Base-by-base conservation (phyloP, 2,113 vertebrate genomes). In the Gila orcuttii region DNA sequence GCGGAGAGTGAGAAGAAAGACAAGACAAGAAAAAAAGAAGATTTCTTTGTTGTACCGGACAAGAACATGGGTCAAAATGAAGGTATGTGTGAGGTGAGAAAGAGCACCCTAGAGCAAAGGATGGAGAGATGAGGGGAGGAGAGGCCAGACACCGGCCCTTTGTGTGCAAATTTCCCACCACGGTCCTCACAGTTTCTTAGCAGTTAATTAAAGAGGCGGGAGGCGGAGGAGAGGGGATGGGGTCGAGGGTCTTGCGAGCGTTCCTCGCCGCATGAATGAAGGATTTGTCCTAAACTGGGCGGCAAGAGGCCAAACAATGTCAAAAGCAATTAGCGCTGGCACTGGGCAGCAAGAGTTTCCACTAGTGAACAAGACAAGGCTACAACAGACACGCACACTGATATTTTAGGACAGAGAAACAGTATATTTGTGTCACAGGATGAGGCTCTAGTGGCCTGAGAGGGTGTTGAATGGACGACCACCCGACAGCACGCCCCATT, bases 151-250 rank as follows among this genome's bases (percentile, higher is more conserved):
- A 94, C 95, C 90, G 47, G 85, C 89, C 90, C 95, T 99, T 98
- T 99, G 97, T 99, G 97, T 99, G 97, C 96, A 98, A 99, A 99
- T 99, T 99, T 99, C 97, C 97, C 96, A 97, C 96, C 94, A 87
- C 85, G 91, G 91, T 82, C 87, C 77, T 91, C 95, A 92, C 94
- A 94, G 95, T 94, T 95, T 95, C 93, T 94, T 94, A 94, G 92
- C 95, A 94, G 96, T 96, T 98, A 99, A 99, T 99, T 97, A 98
- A 98, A 96, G 94, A 95, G 94, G 95, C 92, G 94, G 95, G 95
- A 93, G 94, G 96, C 91, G 39, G 86, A 85, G 47, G 82, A 84
- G 79, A 88, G 83, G 36, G 69, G 62, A 87, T 83, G 83, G 64
- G 83, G 79, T 86, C 82, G 86, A 50, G 74, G 92, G 94, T 94